Base-by-base conservation (phyloP, 2,797 vertebrate genomes). In the Cichlasoma orientale region DNA sequence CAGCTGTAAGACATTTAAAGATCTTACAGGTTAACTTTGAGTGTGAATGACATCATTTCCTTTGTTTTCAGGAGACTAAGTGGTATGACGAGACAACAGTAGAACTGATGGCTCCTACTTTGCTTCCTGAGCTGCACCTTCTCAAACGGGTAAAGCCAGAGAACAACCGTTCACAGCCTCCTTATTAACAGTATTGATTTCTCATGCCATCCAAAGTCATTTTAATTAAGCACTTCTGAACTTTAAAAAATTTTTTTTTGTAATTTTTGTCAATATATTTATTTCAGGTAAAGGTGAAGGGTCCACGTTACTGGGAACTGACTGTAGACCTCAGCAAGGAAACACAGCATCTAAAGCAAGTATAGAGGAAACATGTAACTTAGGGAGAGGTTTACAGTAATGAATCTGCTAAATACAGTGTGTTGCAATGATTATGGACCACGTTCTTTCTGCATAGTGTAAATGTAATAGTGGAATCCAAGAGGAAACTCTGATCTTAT, bases 231-330 rank as follows among this genome's bases (percentile, higher is more conserved):
- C 47, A 27, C 7, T n/a, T 1, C 3, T 25, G 41, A 8, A 52
- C 5, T 10, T 66, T 29, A 29, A 5, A 29, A n/a, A n/a, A n/a
- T n/a, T 23, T 66, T 5, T 21, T n/a, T 56, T 7, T 1, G 1
- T 50, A 0, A 69, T 63, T 52, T 7, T 41, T 47, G 29, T 56
- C 7, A 25, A 70, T 31, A 50, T 77, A 2, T 82, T 71, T 53
- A 25, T 69, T 84, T 50, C 92, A 99, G 98, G 96, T 99, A 80
- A 97, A 96, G 92, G 97, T 99, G 63, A 99, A 99, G 93, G 98
- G 98, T 3, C 98, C 98, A 2, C 95, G 98, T 19, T 99, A 99
- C 92, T 99, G 98, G 98, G 98, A 99, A 81, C 94, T 99, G 52
- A 91, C 97, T 3, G 96, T 99, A 44, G 98, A 99, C 87, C 94